Percentiles rank a stretch among this genome's conserved stretches.
Evolutionary conservation across 2,797 vertebrate species (phyloP).

Genomic region (Clarias laeviceps): DNA sequence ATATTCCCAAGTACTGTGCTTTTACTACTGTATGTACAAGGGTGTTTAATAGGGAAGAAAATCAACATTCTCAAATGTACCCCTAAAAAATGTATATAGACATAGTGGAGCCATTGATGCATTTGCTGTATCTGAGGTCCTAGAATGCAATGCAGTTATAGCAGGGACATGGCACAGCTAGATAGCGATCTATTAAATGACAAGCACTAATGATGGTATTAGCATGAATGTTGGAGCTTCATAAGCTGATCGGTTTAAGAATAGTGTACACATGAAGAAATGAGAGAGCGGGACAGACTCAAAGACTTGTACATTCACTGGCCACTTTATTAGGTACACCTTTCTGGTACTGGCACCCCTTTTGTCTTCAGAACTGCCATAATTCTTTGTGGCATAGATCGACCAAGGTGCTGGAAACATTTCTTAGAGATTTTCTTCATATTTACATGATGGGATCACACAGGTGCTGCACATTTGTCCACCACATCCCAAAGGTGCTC

Average conservation of each 20-base stretch:
- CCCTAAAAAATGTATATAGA: neutral
- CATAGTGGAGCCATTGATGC: neutral
- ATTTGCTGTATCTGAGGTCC: neutral
- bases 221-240: neutral
- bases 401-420: too few relatives aligned
- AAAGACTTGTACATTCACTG: too few relatives aligned
- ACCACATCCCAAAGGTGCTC: too few relatives aligned
- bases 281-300: neutral
- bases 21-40: neutral
- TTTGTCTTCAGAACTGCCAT: too few relatives aligned
- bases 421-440: too few relatives aligned
- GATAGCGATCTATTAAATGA: neutral
- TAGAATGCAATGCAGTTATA: neutral
- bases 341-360: too few relatives aligned
- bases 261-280: neutral
- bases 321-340: too few relatives aligned
- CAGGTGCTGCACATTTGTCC: too few relatives aligned
- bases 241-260: neutral
- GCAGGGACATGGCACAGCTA: neutral
- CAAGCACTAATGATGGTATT: neutral
- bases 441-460: too few relatives aligned
- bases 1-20: too few relatives aligned
- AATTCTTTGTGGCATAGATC: too few relatives aligned
- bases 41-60: neutral
- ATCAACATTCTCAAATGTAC: neutral